These are phyloP conservation scores for Pachyseris speciosa DNA, from an alignment of 64 coral and sea anemone genomes.

Conservation along the genomic window DNA sequence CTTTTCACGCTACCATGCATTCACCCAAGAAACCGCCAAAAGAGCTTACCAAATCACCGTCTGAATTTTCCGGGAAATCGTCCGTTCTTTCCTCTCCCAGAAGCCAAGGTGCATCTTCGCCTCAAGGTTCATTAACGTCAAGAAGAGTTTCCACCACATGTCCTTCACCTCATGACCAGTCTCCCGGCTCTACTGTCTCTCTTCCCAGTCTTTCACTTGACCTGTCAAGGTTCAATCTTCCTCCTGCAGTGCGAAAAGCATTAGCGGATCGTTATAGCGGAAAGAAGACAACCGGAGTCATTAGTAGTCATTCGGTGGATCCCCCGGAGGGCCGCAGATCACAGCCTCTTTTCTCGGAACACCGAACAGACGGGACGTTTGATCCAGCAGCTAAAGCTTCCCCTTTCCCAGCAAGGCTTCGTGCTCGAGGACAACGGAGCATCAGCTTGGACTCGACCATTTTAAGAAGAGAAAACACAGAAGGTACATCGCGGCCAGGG, in stretches of 20 bases:
- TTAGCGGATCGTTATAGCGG: conserved; percentile 30
- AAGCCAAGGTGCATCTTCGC: background rate
- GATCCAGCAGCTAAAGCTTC: background rate
- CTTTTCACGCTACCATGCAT: background rate
- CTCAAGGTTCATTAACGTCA: background rate
- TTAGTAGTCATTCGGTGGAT: background rate
- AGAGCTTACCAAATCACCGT: conserved; percentile 22
- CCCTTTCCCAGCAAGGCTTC: conserved; percentile 38
- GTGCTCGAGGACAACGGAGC: conserved; percentile 34
- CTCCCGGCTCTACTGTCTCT: background rate
- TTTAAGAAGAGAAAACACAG: background rate
- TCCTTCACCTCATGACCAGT: background rate
- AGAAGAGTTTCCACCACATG: background rate
- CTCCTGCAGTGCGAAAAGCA: conserved; percentile 49
- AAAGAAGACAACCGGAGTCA: background rate
- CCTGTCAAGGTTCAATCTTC: conserved; percentile 55
- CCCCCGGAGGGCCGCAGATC: conserved; percentile 9
- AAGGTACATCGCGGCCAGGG: background rate
- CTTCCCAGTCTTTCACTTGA: conserved; percentile 19
- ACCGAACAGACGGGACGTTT: background rate
- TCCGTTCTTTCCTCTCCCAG: background rate
- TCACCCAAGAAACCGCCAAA: background rate
- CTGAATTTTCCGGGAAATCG: background rate
- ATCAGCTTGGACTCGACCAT: conserved; percentile 56
- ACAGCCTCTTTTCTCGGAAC: background rate